A percentile compares a stretch with the other conserved stretches of the same genome.
phyloP scores from a whole-genome alignment of 2,888 invertebrate species.

The Plemyria rubiginata region DNA sequence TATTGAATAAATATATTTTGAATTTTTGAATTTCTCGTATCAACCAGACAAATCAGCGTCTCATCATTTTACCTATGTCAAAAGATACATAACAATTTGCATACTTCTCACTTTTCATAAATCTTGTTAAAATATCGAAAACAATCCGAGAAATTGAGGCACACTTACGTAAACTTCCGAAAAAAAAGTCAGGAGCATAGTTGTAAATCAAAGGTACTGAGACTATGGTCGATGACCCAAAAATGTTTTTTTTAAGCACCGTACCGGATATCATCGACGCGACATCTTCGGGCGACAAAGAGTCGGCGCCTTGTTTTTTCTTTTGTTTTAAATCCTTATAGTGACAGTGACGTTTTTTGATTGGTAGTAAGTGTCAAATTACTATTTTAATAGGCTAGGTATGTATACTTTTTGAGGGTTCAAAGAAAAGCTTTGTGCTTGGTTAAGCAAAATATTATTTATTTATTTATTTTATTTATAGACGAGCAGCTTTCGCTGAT shows the following conservation, averaged over 20 bases:
- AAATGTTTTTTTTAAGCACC: constrained; percentile 45
- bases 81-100: too few relatives aligned
- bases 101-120: too few relatives aligned
- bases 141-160: background rate
- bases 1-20: too few relatives aligned
- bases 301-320: constrained; percentile 73
- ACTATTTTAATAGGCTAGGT: constrained; percentile 43
- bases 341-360: constrained; percentile 35
- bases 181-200: constrained; percentile 48
- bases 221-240: constrained; percentile 67
- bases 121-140: too few relatives aligned
- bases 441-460: background rate
- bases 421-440: background rate
- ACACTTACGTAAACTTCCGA: constrained; percentile 47
- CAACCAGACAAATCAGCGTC: too few relatives aligned
- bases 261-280: constrained; percentile 78
- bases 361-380: constrained; percentile 51
- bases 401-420: background rate
- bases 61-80: too few relatives aligned
- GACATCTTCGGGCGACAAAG: constrained; percentile 75
- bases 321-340: constrained; percentile 37
- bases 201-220: constrained; percentile 71
- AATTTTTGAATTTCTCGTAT: too few relatives aligned
- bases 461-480: too few relatives aligned
- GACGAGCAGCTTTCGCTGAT: too few relatives aligned